A percentile compares a stretch with the other conserved stretches of the same genome.
Conservation (phyloP, 1,140 invertebrate genomes). For the Drosophila kepulauana region DNA sequence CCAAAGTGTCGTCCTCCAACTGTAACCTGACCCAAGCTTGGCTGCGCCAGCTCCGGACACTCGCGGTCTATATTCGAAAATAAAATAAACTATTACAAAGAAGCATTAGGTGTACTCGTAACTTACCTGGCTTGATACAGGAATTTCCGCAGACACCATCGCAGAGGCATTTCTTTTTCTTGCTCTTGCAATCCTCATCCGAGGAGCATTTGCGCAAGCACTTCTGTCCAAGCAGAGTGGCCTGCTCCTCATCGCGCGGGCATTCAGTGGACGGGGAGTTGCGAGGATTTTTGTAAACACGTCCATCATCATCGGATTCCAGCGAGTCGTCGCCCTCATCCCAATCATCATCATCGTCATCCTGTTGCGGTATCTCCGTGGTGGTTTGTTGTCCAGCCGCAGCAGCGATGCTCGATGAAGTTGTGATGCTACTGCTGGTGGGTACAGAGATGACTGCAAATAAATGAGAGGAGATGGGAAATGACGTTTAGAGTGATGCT, state of each 20-base stretch:
- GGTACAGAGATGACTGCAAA: constrained; percentile 74
- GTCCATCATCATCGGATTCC: constrained; percentile 87
- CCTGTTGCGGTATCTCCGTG: constrained; percentile 85
- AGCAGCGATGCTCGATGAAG: constrained; percentile 3
- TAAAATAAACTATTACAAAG: constrained; percentile 48
- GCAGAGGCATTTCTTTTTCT: constrained; percentile 98
- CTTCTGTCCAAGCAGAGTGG: constrained; percentile 89
- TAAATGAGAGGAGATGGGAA: background rate
- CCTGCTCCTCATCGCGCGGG: constrained; percentile 92
- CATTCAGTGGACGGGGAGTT: constrained; percentile 94
- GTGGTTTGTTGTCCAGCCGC: constrained; percentile 51
- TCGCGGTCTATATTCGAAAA: constrained; percentile 89
- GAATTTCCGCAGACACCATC: constrained; percentile 98
- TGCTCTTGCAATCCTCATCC: constrained; percentile 98
- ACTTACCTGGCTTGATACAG: constrained; percentile 95
- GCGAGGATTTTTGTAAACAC: constrained; percentile 94
- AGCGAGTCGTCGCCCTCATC: constrained; percentile 86
- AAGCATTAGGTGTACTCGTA: too few relatives aligned
- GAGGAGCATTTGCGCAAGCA: constrained; percentile 97
- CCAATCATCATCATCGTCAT: constrained; percentile 88
- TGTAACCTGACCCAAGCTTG: constrained; percentile 90
- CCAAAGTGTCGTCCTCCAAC: constrained; percentile 92
- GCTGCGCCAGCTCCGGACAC: constrained; percentile 91
- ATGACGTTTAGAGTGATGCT: too few relatives aligned
- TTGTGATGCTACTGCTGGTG: constrained; percentile 46